These are phyloP conservation scores for Hippoglossus stenolepis DNA, from an alignment of 2,113 vertebrate species.

Conservation along the genomic window DNA sequence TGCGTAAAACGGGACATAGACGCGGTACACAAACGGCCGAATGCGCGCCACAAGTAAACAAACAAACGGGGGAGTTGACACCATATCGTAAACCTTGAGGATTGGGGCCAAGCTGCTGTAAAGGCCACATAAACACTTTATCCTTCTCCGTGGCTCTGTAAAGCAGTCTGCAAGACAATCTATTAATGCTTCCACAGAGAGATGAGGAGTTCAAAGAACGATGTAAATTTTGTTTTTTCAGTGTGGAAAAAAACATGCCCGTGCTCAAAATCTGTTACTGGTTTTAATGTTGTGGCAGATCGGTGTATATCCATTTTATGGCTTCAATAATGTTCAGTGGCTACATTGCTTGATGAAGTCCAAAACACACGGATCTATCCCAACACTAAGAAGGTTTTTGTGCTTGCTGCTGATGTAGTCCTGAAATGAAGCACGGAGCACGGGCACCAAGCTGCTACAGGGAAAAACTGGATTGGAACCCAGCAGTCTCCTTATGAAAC, in stretches of 20 bases:
- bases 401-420: not conserved
- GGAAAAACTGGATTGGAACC: too few species aligned
- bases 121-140: slow-evolving; percentile 63
- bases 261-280: not conserved
- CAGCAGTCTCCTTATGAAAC: too few species aligned
- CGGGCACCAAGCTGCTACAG: too few species aligned
- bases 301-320: not conserved
- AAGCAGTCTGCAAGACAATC: slow-evolving; percentile 67
- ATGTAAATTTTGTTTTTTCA: slow-evolving; percentile 48
- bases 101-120: slow-evolving; percentile 57
- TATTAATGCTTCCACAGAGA: slow-evolving; percentile 53
- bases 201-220: slow-evolving; percentile 31
- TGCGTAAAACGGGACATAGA: slow-evolving; percentile 35
- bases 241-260: not conserved
- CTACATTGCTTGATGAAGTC: not conserved
- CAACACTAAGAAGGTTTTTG: not conserved
- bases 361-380: not conserved
- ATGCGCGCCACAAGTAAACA: slow-evolving; percentile 56
- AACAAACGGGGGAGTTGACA: slow-evolving; percentile 60
- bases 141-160: slow-evolving; percentile 59
- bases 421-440: too few species aligned
- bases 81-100: slow-evolving; percentile 61
- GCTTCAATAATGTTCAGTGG: not conserved
- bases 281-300: slow-evolving; percentile 1
- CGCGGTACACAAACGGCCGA: slow-evolving; percentile 37